A percentile compares a stretch with the other conserved stretches of the same genome.
phyloP scores from a whole-genome alignment of 2,797 vertebrate genomes.

The Eremophila alpestris region DNA sequence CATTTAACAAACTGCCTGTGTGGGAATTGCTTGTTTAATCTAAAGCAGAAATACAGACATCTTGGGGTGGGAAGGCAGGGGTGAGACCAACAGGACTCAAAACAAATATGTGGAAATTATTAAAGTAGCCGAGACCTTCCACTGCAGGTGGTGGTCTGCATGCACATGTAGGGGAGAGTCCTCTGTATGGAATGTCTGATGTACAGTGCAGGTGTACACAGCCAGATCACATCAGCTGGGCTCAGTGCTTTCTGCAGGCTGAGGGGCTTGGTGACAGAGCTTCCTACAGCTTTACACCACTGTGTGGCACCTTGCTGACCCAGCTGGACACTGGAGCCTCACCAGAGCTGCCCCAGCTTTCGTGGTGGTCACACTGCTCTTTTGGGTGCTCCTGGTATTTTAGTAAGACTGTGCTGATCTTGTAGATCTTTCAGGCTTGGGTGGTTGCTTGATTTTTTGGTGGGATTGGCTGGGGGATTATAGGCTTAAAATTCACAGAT shows the following conservation, averaged over 20 bases:
- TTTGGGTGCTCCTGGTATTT: neutral
- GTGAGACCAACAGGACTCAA: neutral
- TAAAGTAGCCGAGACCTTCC: neutral
- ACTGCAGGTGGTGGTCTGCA: neutral
- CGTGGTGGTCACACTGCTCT: neutral
- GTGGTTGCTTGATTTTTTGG: neutral
- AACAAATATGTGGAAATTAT: neutral
- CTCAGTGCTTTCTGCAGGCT: neutral
- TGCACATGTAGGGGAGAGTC: neutral
- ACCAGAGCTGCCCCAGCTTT: neutral
- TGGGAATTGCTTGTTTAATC: slow-evolving; percentile 44
- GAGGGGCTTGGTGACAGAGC: neutral
- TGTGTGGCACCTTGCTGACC: neutral
- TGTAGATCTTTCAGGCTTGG: neutral
- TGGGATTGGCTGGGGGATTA: neutral
- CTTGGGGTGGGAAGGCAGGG: neutral
- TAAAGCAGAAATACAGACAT: slow-evolving; percentile 24
- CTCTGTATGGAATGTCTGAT: neutral
- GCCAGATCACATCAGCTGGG: neutral
- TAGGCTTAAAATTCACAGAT: neutral
- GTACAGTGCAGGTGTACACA: neutral
- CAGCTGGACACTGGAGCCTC: neutral
- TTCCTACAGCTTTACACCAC: neutral
- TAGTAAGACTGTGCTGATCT: neutral
- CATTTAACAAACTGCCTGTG: slow-evolving; percentile 2